phyloP scores from a whole-genome alignment of 2,113 vertebrate species.

The Periophthalmodon schlosseri region DNA sequence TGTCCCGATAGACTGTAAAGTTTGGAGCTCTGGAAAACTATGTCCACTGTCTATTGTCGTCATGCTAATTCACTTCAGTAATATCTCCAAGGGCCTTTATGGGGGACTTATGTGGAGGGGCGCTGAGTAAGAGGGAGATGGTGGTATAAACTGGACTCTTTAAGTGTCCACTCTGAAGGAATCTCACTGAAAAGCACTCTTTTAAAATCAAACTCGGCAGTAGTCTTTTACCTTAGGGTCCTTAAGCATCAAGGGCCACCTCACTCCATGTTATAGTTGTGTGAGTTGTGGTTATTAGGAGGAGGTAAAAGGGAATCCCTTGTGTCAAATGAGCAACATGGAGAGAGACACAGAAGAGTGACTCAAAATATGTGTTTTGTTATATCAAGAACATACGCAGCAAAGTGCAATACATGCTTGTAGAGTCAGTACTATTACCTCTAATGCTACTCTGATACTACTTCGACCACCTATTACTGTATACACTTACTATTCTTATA shows the following conservation, averaged over 20 bases:
- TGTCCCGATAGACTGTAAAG: slow-evolving; percentile 77
- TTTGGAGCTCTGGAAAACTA: slow-evolving; percentile 62
- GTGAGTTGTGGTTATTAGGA: slow-evolving; percentile 34
- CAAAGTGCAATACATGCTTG: not conserved
- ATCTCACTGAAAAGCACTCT: slow-evolving; percentile 66
- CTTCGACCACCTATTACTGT: not conserved
- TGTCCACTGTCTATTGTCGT: slow-evolving; percentile 69
- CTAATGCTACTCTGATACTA: not conserved
- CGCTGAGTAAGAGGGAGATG: slow-evolving; percentile 65
- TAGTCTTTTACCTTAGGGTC: slow-evolving; percentile 54
- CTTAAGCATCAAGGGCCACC: slow-evolving; percentile 58
- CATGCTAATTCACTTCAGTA: slow-evolving; percentile 69
- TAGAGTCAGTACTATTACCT: not conserved
- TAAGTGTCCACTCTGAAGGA: slow-evolving; percentile 62
- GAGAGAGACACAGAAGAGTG: slow-evolving; percentile 21
- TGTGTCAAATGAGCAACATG: slow-evolving; percentile 56
- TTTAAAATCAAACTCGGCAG: slow-evolving; percentile 55
- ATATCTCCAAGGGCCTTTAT: slow-evolving; percentile 72
- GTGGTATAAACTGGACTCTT: slow-evolving; percentile 69
- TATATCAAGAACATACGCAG: not conserved
- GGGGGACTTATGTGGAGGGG: slow-evolving; percentile 36
- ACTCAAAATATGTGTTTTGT: slow-evolving; percentile 1
- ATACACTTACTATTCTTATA: not conserved
- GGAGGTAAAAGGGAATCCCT: slow-evolving; percentile 45
- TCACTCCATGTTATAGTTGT: slow-evolving; percentile 41